These are phyloP conservation scores for Spodoptera frugiperda DNA, from an alignment of 1,140 invertebrate species.

Conservation along the genomic window DNA sequence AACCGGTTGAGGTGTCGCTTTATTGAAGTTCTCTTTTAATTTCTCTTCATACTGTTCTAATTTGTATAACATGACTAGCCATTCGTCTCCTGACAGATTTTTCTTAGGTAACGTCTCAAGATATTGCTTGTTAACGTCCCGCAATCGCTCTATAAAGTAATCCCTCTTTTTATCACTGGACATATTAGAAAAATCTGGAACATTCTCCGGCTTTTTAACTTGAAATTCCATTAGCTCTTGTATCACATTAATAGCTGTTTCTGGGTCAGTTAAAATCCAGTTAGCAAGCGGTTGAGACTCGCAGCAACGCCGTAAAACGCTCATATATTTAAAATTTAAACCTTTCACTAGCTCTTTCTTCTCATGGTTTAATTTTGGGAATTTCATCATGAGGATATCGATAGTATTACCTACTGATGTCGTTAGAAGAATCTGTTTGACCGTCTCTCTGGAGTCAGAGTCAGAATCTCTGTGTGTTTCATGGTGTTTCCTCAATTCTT, in stretches of 20 bases:
- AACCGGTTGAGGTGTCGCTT: slow-evolving; percentile 57
- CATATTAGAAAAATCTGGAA: slow-evolving; percentile 67
- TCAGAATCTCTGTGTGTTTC: slow-evolving; percentile 61
- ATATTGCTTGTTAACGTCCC: slow-evolving; percentile 76
- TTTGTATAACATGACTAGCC: slow-evolving; percentile 79
- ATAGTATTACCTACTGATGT: slow-evolving; percentile 72
- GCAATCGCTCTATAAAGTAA: slow-evolving; percentile 74
- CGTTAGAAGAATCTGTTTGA: slow-evolving; percentile 71
- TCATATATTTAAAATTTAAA: slow-evolving; percentile 77
- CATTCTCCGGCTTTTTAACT: slow-evolving; percentile 65
- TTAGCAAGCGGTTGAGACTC: slow-evolving; percentile 71
- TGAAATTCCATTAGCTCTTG: slow-evolving; percentile 71
- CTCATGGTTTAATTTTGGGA: slow-evolving; percentile 72
- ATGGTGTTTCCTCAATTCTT: slow-evolving; percentile 62
- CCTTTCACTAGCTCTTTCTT: slow-evolving; percentile 72
- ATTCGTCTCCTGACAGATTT: slow-evolving; percentile 75
- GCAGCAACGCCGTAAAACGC: slow-evolving; percentile 69
- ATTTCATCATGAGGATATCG: slow-evolving; percentile 76
- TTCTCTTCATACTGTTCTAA: slow-evolving; percentile 77
- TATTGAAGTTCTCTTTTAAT: slow-evolving; percentile 69
- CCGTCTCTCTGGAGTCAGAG: slow-evolving; percentile 66
- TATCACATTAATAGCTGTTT: slow-evolving; percentile 72
- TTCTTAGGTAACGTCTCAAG: slow-evolving; percentile 77
- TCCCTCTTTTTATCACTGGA: slow-evolving; percentile 68
- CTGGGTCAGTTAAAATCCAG: slow-evolving; percentile 75